A percentile compares a stretch with the other conserved stretches of the same genome.
Conservation (phyloP, 2,113 vertebrate genomes). For the Oceanites oceanicus region DNA sequence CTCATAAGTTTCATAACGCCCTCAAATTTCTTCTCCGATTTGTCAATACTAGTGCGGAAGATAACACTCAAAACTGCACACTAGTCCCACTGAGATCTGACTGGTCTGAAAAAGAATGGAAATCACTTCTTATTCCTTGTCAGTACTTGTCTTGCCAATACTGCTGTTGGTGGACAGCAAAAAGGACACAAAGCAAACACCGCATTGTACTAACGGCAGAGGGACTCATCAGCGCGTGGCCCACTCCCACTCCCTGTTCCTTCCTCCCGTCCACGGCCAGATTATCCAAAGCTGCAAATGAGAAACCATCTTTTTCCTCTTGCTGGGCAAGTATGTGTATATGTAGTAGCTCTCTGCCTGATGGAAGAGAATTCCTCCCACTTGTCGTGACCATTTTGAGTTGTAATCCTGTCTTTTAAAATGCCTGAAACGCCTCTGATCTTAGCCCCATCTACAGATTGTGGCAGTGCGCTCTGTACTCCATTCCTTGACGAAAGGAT, state of each 20-base stretch:
- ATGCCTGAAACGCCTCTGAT: not conserved
- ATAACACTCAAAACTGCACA: not conserved
- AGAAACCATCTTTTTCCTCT: not conserved
- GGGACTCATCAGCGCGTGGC: rapidly evolving
- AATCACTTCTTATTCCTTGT: not conserved
- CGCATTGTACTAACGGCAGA: not conserved
- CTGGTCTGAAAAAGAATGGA: not conserved
- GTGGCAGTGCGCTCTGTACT: not conserved
- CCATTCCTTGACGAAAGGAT: not conserved
- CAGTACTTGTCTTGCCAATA: not conserved
- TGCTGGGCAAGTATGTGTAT: not conserved
- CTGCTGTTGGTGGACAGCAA: not conserved
- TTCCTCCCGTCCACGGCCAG: not conserved
- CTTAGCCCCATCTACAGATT: not conserved
- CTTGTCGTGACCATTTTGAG: not conserved
- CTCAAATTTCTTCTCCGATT: not conserved
- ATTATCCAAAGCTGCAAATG: not conserved
- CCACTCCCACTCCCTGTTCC: not conserved
- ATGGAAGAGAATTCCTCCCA: not conserved
- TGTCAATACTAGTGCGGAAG: not conserved
- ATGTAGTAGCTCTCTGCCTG: not conserved
- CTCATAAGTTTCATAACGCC: not conserved
- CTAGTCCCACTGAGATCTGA: not conserved
- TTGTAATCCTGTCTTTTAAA: not conserved
- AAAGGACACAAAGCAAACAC: not conserved